Conservation (phyloP, 1,140 invertebrate genomes). For the Zaprionus vittiger region DNA sequence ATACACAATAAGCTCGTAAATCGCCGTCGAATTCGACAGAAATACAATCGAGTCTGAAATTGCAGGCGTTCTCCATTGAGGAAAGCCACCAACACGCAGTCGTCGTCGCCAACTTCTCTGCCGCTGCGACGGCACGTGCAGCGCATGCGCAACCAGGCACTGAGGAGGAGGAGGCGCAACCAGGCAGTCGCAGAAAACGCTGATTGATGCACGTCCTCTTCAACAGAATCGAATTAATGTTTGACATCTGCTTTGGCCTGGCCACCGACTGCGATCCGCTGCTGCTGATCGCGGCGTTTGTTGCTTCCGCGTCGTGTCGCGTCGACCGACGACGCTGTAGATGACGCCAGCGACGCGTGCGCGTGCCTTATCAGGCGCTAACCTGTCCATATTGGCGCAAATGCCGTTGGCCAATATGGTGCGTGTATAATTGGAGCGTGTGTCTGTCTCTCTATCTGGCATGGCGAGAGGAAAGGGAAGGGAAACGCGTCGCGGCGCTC, state of each 20-base stretch:
- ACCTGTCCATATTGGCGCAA: slow-evolving; percentile 76
- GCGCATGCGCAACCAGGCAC: slow-evolving; percentile 57
- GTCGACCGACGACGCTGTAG: slow-evolving; percentile 19
- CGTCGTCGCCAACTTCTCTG: slow-evolving; percentile 2
- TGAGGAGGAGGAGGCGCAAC: slow-evolving; percentile 23
- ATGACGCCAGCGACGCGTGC: slow-evolving; percentile 63
- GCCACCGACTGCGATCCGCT: slow-evolving; percentile 43
- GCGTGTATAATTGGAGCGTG: slow-evolving; percentile 48
- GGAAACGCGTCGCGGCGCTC: slow-evolving; percentile 3
- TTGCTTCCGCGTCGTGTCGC: slow-evolving; percentile 72
- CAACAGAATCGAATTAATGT: slow-evolving; percentile 62
- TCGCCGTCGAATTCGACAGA: slow-evolving; percentile 72
- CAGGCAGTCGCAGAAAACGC: slow-evolving; percentile 30
- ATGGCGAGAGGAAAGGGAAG: background rate
- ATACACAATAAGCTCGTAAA: slow-evolving; percentile 71
- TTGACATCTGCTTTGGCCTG: slow-evolving; percentile 64
- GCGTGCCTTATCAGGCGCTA: slow-evolving; percentile 75
- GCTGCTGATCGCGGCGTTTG: slow-evolving; percentile 26
- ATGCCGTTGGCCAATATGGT: slow-evolving; percentile 59
- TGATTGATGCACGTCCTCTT: slow-evolving; percentile 76
- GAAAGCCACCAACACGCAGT: slow-evolving; percentile 57
- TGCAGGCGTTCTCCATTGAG: slow-evolving; percentile 61
- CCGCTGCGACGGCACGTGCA: slow-evolving; percentile 61
- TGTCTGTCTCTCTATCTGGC: slow-evolving; percentile 20
- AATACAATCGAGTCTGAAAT: slow-evolving; percentile 65